phyloP scores from a whole-genome alignment of 2,888 invertebrate genomes.

The Heliconius erato region DNA sequence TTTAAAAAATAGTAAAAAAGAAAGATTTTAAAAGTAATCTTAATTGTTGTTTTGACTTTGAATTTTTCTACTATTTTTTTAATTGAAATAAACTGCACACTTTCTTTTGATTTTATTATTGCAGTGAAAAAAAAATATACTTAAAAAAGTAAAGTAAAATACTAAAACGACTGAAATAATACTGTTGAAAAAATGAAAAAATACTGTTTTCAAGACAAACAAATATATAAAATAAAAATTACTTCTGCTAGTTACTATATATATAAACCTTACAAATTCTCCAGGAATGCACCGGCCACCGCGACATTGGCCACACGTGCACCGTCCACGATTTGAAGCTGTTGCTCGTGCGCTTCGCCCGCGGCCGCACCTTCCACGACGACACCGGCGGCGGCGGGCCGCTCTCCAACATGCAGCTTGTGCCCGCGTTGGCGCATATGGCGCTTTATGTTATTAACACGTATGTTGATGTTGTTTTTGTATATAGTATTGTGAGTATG shows the following conservation, averaged over 20 bases:
- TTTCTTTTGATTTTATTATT: too few species aligned
- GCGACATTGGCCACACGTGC: slow-evolving; percentile 92
- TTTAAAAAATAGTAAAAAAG: too few species aligned
- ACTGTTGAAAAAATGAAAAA: too few species aligned
- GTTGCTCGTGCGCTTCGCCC: slow-evolving; percentile 94
- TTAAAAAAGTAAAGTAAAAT: too few species aligned
- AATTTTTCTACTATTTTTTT: too few species aligned
- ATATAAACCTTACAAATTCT: neutral
- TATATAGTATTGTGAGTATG: neutral
- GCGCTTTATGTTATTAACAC: slow-evolving; percentile 97
- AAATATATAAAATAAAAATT: too few species aligned
- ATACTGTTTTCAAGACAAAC: too few species aligned
- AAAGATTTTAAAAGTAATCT: too few species aligned
- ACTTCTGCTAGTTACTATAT: neutral
- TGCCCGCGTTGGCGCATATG: slow-evolving; percentile 97
- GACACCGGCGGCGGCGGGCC: slow-evolving; percentile 99
- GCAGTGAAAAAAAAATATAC: too few species aligned
- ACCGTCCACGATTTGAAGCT: slow-evolving; percentile 97
- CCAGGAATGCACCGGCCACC: slow-evolving; percentile 90
- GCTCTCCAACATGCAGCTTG: slow-evolving; percentile 98
- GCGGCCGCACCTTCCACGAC: slow-evolving; percentile 98
- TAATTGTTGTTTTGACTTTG: too few species aligned
- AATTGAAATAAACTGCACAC: too few species aligned
- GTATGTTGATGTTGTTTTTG: slow-evolving; percentile 73
- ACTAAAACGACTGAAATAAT: too few species aligned